Base-by-base conservation (phyloP, 2,888 invertebrate genomes). In the Volucella zonaria region DNA sequence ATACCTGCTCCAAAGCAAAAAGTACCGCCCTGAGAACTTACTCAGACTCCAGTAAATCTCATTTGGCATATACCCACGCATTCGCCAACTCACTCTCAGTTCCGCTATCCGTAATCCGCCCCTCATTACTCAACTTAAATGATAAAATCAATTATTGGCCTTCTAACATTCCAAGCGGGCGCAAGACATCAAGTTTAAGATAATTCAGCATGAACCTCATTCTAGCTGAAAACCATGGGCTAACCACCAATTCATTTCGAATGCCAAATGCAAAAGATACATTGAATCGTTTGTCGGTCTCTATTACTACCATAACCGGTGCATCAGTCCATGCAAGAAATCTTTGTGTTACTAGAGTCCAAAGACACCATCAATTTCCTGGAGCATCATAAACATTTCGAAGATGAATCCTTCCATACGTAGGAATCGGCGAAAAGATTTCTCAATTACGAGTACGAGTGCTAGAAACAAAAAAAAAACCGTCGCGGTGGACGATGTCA, bases 111-210 rank as follows among this genome's bases (percentile, higher is more conserved):
- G 31, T 31, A 31, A 31, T 31, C 75, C 47, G 74, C 75, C 83
- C 54, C 70, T 64, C 77, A 85, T 77, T 61, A 68, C 61, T 80
- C 74, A 80, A 56, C 15, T 68, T 10, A 68, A 73, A 61, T 14
- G 47, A 51, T 31, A 11, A 77, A 85, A 73, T 85, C 81, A 81
- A 85, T 85, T 85, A 85, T 68, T 81, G 59, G 12, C 71, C 42
- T 85, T 81, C 81, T 81, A 81, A 47, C 76, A 76, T 77, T 81
- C 85, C 81, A 31, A 6, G 18, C 71, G 47, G 62, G 62, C 31
- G 31, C 52, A 66, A 56, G 14, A 47, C 64, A 62, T 71, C 73
- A 73, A 61, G 56, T 15, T 62, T 56, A 31, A 75, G 66, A 79
- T 70, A 58, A 56, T 49, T 47, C 45, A 38, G 18, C 3, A 43